Evolutionary conservation across 2,888 invertebrate genomes (phyloP).

Genomic region (Chorisops tibialis): DNA sequence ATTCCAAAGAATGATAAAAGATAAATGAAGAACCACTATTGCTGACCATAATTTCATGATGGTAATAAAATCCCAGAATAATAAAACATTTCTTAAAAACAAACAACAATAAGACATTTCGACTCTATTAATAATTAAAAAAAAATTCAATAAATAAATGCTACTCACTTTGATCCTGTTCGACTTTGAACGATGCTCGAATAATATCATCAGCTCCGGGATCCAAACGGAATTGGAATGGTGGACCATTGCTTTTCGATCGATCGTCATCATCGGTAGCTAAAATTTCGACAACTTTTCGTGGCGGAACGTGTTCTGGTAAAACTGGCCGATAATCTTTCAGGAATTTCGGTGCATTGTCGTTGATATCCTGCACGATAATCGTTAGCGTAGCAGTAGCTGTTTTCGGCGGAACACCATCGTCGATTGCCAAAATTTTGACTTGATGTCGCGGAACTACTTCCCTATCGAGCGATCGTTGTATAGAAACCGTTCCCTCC

Average conservation of each 20-base stretch:
- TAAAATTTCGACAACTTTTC: constrained; percentile 87
- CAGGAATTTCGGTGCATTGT: constrained; percentile 89
- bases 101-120: no score
- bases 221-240: constrained; percentile 92
- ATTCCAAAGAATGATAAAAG: no score
- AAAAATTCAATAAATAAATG: background rate
- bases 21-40: no score
- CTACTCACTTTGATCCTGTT: constrained; percentile 87
- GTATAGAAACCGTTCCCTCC: constrained; percentile 92
- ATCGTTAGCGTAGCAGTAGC: constrained; percentile 92
- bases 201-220: constrained; percentile 92
- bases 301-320: constrained; percentile 87
- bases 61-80: background rate
- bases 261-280: constrained; percentile 93
- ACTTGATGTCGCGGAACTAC: constrained; percentile 94
- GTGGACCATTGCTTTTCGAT: constrained; percentile 92
- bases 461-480: constrained; percentile 87
- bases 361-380: constrained; percentile 92
- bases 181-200: constrained; percentile 90
- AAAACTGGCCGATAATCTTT: constrained; percentile 90
- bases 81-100: background rate
- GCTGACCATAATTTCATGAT: no score
- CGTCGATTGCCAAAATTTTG: constrained; percentile 92
- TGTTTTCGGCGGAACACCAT: constrained; percentile 88
- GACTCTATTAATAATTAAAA: background rate